Evolutionary conservation across 2,888 invertebrate genomes (phyloP).

Genomic region (Drosophila limbata): DNA sequence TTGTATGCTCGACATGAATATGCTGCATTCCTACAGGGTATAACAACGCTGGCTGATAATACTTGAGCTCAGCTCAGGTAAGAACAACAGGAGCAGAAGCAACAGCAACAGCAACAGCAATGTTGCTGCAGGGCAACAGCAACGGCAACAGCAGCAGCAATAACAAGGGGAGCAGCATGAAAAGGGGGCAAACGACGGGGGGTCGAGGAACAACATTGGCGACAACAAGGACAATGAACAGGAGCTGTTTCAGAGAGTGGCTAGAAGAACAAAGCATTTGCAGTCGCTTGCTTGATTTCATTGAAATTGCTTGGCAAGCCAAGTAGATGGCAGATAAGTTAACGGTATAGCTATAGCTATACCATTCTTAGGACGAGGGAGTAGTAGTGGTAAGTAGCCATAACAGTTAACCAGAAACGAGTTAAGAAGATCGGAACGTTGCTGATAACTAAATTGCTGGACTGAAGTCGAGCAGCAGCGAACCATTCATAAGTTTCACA

Average conservation of each 20-base stretch:
- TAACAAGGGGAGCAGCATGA: not conserved
- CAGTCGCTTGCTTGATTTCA: conserved; percentile 57
- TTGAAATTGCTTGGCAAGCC: conserved; percentile 51
- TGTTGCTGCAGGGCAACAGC: conserved; percentile 38
- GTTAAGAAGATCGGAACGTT: conserved; percentile 28
- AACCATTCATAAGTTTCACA: conserved; percentile 7
- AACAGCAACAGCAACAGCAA: conserved; percentile 9
- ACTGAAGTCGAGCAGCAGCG: conserved; percentile 9
- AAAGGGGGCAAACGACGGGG: not conserved
- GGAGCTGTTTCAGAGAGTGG: conserved; percentile 14
- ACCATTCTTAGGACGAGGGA: not conserved
- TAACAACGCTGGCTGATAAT: conserved; percentile 31
- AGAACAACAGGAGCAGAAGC: conserved; percentile 24
- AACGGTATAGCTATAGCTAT: conserved; percentile 13
- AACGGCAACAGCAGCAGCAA: conserved; percentile 13
- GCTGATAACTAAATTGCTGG: conserved; percentile 33
- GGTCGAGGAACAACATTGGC: conserved; percentile 42
- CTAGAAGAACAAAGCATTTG: conserved; percentile 53
- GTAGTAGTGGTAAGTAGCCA: conserved; percentile 43
- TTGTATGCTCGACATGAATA: not conserved
- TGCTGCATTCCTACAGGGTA: conserved; percentile 24
- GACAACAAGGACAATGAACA: conserved; percentile 43
- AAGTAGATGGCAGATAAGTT: conserved; percentile 47
- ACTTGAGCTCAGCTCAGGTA: conserved; percentile 29
- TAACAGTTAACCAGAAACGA: conserved; percentile 46